Evolutionary conservation across 2,888 invertebrate genomes (phyloP), one percentile per base, ranked within the genome.

Genomic region (Coelinius sp.): DNA sequence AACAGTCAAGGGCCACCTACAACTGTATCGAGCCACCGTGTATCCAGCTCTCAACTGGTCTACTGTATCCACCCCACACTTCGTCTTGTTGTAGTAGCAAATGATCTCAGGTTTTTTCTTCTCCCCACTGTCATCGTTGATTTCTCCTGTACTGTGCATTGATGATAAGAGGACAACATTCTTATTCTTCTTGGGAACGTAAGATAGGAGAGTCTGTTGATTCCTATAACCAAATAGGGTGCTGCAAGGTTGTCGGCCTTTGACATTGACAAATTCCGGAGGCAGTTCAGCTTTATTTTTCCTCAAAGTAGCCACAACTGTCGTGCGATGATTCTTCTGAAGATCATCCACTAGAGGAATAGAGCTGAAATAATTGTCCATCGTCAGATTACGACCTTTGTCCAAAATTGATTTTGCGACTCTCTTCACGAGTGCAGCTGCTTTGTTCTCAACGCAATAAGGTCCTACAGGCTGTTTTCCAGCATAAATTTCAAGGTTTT

Each of bases 1-100:
- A 41, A 81, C 77, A 56, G 74, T 76, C 77, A 80, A 75, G 66
- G 80, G 81, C 81, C 81, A 83, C 73, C 82, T 76, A 74, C 77
- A 80, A 75, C 76, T 80, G 59, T 76, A 79, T 56, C 81, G 77
- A 71, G 79, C 76, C 22, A 74, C 69, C 7, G 63, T 38, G 56
- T 73, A 75, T 12, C 22, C 52, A 10, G 41, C 63, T 59, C 31
- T 52, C 56, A 73, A 68, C 17, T 76, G 63, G 44, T 76, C 77
- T 1, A 73, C 75, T 22, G 70, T 73, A 64, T 77, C 76, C 1
- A 76, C 74, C 24, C 74, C 77, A 24, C 73, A 63, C 73, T 72
- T 78, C 14, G 62, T 75, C 56, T 41, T 56, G 41, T 79, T 76
- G 67, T 78, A 77, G 67, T 75, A 76, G 22, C 71, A 68, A 5